phyloP scores from a whole-genome alignment of 2,888 invertebrate species.

The Patella pellucida region DNA sequence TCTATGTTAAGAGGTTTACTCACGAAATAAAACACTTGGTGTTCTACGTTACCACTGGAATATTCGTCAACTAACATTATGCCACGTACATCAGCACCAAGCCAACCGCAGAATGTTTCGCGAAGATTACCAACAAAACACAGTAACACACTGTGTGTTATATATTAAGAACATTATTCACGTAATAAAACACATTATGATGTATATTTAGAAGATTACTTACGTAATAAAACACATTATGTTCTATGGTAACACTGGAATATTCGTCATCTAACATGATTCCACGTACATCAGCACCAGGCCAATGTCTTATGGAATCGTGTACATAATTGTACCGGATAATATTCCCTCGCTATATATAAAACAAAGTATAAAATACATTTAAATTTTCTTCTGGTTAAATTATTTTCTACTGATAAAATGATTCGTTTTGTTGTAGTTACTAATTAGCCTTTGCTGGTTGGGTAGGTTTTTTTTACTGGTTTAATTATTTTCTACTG shows the following conservation, averaged over 20 bases:
- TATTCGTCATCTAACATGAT: constrained; percentile 54
- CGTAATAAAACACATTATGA: not conserved
- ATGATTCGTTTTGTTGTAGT: no score
- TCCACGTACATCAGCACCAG: constrained; percentile 49
- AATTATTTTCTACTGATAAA: no score
- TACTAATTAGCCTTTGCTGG: no score
- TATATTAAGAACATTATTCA: no score
- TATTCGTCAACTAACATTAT: no score
- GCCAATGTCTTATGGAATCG: constrained; percentile 40
- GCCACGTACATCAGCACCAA: no score
- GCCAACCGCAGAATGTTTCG: no score
- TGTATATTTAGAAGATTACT: not conserved
- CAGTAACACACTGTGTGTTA: no score
- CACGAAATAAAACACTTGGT: constrained; percentile 42
- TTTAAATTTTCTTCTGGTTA: not conserved
- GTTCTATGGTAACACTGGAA: constrained; percentile 45
- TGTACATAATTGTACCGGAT: constrained; percentile 51
- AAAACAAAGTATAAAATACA: not conserved
- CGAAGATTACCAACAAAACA: no score
- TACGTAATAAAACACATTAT: constrained; percentile 55
- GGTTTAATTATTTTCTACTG: no score
- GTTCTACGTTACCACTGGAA: no score
- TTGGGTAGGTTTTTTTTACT: no score
- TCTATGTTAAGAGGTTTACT: not conserved
- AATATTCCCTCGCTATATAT: constrained; percentile 47